Evolutionary conservation across 1,140 invertebrate species (phyloP), one percentile per base, ranked within the genome.

Genomic region (Pinna nobilis): DNA sequence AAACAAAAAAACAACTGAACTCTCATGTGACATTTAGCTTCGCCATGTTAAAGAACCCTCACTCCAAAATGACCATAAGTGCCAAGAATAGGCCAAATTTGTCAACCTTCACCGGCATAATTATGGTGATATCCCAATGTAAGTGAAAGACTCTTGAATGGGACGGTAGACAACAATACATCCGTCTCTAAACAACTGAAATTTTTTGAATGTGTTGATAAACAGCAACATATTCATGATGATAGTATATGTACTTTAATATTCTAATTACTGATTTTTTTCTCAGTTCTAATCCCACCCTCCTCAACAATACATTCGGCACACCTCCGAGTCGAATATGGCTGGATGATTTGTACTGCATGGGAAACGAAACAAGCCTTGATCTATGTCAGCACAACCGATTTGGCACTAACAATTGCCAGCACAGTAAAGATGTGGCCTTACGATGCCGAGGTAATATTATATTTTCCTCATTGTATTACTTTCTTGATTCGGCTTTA

Each of bases 1-100:
- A 25, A 7, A 80, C 78, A 51, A 55, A 2, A 1, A 78, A 78
- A 15, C 30, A 28, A 18, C 78, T 80, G 49, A 30, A 66, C n/a
- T 47, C 60, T 33, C 49, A 80, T 23, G 39, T 35, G 4, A 20
- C 51, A 20, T 82, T 78, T 65, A 20, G 13, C 1, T 49, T 64
- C 44, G 68, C 30, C 0, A 61, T 59, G 0, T 75, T n/a, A n/a
- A n/a, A n/a, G n/a, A n/a, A n/a, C n/a, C n/a, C n/a, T n/a, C n/a
- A n/a, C n/a, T n/a, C n/a, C n/a, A n/a, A n/a, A n/a, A n/a, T n/a
- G n/a, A n/a, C n/a, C n/a, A n/a, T n/a, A n/a, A n/a, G n/a, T n/a
- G n/a, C n/a, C n/a, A n/a, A n/a, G n/a, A n/a, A n/a, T n/a, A n/a
- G n/a, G n/a, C n/a, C n/a, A n/a, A n/a, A n/a, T n/a, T n/a, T n/a